Evolutionary conservation across 2,888 invertebrate species (phyloP), one percentile per base, ranked within the genome.

Genomic region (Phaonia tiefii): DNA sequence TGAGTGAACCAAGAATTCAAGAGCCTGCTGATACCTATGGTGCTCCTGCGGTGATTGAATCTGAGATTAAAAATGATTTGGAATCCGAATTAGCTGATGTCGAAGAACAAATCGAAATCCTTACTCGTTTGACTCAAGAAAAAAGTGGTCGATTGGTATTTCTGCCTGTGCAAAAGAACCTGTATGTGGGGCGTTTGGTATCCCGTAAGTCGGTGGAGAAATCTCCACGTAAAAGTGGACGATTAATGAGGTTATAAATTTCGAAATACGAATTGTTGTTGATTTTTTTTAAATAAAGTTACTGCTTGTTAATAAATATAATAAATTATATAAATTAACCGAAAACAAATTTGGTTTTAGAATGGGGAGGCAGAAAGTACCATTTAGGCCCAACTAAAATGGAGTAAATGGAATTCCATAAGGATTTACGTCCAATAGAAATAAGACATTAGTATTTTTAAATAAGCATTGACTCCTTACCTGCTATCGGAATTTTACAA

Each of bases 131-230:
- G 4, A 84, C 83, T 0, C 71, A 75, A 25, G 44, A 78, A n/a
- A 77, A 73, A 67, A 87, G 79, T 49, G 89, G 88, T 1, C 89
- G 89, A 5, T 75, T 89, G 13, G 85, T 89, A n/a, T 84, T 89
- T 20, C 73, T 89, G 75, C 89, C 89, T 0, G 15, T 81, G 13
- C 49, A 67, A 7, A 67, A 75, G 25, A 71, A 78, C 26, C 22
- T 78, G 2, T 78, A 72, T 31, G 58, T 81, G 46, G 77, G 77
- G 1, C 80, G 71, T 42, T 67, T 81, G 15, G 71, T 81, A 7
- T 46, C 77, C 8, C 58, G 46, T 7, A 58, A 63, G 63, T 15
- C 60, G 20, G 39, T 42, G 22, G 49, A 42, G 31, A 46, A 22
- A 54, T 15, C 1, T 39, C 76, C 63, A 63, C 76, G 42, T 44